Evolutionary conservation across 2,113 vertebrate genomes (phyloP).

Genomic region (Lophotis ruficrista): DNA sequence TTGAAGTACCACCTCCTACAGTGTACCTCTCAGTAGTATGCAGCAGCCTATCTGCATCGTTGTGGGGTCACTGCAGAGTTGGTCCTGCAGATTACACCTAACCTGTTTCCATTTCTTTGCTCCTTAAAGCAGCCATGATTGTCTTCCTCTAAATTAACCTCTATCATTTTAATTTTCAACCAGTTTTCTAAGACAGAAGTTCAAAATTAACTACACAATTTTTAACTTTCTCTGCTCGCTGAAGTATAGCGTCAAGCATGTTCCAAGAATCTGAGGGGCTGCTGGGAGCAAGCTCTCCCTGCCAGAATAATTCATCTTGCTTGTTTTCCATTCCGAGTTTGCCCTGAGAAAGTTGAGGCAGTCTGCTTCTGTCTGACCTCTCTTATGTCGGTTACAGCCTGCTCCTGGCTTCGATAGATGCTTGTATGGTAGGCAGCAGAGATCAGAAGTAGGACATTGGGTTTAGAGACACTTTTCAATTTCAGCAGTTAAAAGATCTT

Average conservation of each 20-base stretch:
- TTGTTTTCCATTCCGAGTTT: neutral
- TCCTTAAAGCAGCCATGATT: neutral
- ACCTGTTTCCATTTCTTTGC: neutral
- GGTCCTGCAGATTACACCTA: neutral
- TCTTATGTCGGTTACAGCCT: neutral
- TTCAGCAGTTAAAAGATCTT: neutral
- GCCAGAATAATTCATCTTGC: slow-evolving; percentile 30
- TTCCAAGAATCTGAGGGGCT: slow-evolving; percentile 25
- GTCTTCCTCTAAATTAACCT: neutral
- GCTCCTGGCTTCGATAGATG: neutral
- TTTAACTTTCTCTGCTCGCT: neutral
- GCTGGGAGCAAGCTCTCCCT: neutral
- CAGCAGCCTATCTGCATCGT: neutral
- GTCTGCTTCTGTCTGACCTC: slow-evolving; percentile 35
- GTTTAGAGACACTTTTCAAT: neutral
- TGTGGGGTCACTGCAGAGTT: neutral
- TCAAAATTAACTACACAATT: neutral
- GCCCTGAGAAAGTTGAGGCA: slow-evolving; percentile 32
- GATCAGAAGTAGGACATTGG: neutral
- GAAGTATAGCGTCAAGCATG: neutral
- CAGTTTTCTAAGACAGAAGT: neutral
- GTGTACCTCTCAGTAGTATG: neutral
- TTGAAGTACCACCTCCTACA: neutral
- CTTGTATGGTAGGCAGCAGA: neutral
- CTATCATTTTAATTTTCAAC: neutral